Base-by-base conservation (phyloP, 1,140 invertebrate genomes). In the Brachionus asplanchnoidis region DNA sequence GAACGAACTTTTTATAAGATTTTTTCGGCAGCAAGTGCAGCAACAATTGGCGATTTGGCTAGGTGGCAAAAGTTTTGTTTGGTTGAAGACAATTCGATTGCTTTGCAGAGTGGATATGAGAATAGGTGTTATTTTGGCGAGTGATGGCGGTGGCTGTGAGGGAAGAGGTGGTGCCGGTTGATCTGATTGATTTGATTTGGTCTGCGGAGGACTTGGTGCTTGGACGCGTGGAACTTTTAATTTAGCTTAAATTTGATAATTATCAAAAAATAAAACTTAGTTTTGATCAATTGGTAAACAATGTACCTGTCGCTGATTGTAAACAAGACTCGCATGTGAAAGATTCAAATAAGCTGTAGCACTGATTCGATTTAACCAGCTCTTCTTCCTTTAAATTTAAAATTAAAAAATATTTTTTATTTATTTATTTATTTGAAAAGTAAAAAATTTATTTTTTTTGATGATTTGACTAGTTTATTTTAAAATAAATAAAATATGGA, bases 51-150 rank as follows among this genome's bases (percentile, higher is more conserved):
- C 7, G 14, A 6, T 53, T 60, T 60, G 17, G 9, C 32, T 28
- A 36, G 66, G 32, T 68, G 66, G 2, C 32, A 68, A 68, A 68
- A 68, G 66, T 11, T 75, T 75, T 75, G 70, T 75, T 42, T 75
- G 3, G 11, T 44, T 42, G 32, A 75, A 20, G 36, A n/a, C 26
- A 50, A 77, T 46, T 77, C 53, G 73, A 50, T 77, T 77, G 46
- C 46, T 50, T 32, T 77, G 42, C 17, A 42, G 5, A 42, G 32
- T 75, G 36, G 32, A 75, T 36, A 77, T 50, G 0, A 50, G 44
- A 14, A 77, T 26, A 77, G 73, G 73, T 77, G 73, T 50, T 77
- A 77, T 77, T 77, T 77, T 77, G 26, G 20, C 42, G 12, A 77
- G 42, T 4, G 73, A 77, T 26, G 73, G 73, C 26, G 73, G 73